Evolutionary conservation across 2,888 invertebrate species (phyloP), one percentile per base, ranked within the genome.

Genomic region (Tipula unca): DNA sequence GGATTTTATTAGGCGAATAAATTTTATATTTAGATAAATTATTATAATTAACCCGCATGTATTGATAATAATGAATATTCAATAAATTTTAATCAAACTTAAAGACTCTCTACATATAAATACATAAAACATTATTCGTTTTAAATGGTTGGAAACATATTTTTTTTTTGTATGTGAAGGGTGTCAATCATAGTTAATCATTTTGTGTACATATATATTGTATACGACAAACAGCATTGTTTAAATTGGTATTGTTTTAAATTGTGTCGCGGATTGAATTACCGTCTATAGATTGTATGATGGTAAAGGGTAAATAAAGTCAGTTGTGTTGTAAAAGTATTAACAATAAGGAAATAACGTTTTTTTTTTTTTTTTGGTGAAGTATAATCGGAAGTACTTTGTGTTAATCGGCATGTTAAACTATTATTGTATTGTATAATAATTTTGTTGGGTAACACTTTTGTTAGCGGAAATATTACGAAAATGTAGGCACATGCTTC

Each of bases 361-460:
- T 48, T 48, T 48, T 48, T 48, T 48, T 3, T 13, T 13, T 48
- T 48, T 48, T 14, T 14, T 1, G n/a, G 48, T 69, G 14, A 69
- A 69, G 69, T 69, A 69, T 69, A 69, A 25, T 69, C 69, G 69
- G 69, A 69, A 69, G 69, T 69, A 69, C 69, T 69, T 69, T 69
- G 3, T 69, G 69, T 69, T 69, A 69, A 69, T 69, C 69, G 69
- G 25, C 10, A 69, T 69, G 69, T 48, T 48, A 48, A 48, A 39
- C 39, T 39, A 39, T 39, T 39, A 39, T 39, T 39, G 2, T 39
- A 8, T 39, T 39, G 2, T 10, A 6, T 48, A 17, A 48, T 48
- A 48, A 48, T 48, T 48, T 17, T 48, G 20, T 48, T 17, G n/a
- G 48, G 17, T 48, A 48, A 48, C 48, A 17, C 48, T 48, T 48